Base-by-base conservation (phyloP, 1,140 invertebrate species). In the Drosophila ironensis region DNA sequence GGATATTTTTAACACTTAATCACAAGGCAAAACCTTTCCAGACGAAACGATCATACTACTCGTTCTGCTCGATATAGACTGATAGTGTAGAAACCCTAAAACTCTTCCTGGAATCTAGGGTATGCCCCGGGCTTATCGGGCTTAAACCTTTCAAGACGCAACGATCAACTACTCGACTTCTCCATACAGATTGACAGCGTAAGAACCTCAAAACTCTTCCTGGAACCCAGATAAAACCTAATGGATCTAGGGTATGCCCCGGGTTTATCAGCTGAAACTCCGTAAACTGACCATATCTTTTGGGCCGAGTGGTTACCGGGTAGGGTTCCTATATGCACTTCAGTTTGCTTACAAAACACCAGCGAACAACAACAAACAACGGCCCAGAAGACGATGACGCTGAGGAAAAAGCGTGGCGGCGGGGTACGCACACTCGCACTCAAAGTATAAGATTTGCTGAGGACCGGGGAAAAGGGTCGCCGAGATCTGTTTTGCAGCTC, bases 261-360 rank as follows among this genome's bases (percentile, higher is more conserved):
- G 12, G 11, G 59, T 47, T 11, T 37, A 48, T 28, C 59, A 61
- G 56, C n/a, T 17, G 4, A 7, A n/a, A 33, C 20, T 37, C 22
- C 9, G 27, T 14, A 14, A 11, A 19, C 59, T 24, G 60, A 52
- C 47, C 45, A 35, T 78, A 77, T 61, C 63, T 76, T 59, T 44
- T 54, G 73, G 60, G 51, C 73, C 59, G 44, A 72, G 68, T 71
- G 67, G 42, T 56, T 53, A 53, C 20, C 53, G 47, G 53, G 56
- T 54, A 14, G 14, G 33, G 14, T 17, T 40, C 68, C 50, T 48
- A 40, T 63, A 63, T 47, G 46, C 57, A 74, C 75, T 78, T 74
- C 48, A 81, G 77, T 81, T 81, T 81, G 77, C 72, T 76, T 82
- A 81, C 72, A 74, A 77, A 77, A 78, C 75, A 77, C 45, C 68